A percentile compares a stretch with the other conserved stretches of the same genome.
These are phyloP conservation scores for Neoitamus cyanurus DNA, from an alignment of 2,888 invertebrate genomes.

Conservation along the genomic window DNA sequence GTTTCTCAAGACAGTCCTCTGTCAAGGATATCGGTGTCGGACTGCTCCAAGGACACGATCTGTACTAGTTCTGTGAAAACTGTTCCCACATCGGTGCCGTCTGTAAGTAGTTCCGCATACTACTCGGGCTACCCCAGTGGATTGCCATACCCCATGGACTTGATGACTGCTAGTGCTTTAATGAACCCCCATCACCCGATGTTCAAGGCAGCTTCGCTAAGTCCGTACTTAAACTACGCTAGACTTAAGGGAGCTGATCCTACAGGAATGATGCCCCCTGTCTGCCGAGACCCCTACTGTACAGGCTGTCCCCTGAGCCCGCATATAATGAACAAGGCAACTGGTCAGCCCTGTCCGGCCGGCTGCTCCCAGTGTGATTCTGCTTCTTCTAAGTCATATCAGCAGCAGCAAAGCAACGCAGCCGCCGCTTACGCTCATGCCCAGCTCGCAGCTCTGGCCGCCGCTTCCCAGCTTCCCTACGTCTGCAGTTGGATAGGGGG, in stretches of 20 bases:
- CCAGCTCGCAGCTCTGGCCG: constrained; percentile 82
- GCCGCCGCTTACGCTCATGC: constrained; percentile 84
- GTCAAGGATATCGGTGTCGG: constrained; percentile 53
- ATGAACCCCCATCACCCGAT: constrained; percentile 82
- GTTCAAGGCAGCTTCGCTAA: constrained; percentile 77
- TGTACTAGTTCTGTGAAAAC: constrained; percentile 70
- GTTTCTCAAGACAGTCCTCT: constrained; percentile 56
- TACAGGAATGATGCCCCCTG: constrained; percentile 74
- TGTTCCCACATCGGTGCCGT: constrained; percentile 65
- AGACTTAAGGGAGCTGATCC: constrained; percentile 75
- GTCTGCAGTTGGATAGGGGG: constrained; percentile 93
- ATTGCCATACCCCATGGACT: constrained; percentile 76
- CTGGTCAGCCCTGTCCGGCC: constrained; percentile 79
- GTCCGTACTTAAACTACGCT: constrained; percentile 88
- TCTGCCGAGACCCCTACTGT: constrained; percentile 92
- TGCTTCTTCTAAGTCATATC: constrained; percentile 67
- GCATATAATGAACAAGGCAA: constrained; percentile 73
- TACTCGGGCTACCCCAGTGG: constrained; percentile 74
- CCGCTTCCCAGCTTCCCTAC: constrained; percentile 84
- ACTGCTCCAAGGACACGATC: constrained; percentile 70
- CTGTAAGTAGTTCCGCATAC: constrained; percentile 70
- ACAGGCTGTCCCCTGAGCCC: constrained; percentile 90
- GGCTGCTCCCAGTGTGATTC: constrained; percentile 89
- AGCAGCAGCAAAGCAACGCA: constrained; percentile 71
- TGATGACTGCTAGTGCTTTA: constrained; percentile 78